Conservation (phyloP, 2,113 vertebrate genomes). For the Steatornis caripensis region DNA sequence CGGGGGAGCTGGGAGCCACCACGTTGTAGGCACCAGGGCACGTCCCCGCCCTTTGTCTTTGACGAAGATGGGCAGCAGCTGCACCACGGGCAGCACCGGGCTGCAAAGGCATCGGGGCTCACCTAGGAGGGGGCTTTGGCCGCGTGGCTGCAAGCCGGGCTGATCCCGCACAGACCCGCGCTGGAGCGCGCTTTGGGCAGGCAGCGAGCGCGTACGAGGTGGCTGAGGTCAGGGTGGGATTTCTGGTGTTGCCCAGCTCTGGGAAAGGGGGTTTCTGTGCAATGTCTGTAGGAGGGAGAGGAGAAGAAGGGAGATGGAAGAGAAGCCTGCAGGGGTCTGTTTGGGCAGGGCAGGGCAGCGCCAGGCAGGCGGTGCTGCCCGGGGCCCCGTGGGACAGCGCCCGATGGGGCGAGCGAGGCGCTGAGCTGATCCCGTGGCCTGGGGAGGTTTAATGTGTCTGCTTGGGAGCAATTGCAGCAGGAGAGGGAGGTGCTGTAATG, state of each 20-base stretch:
- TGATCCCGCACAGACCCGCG: fast-evolving
- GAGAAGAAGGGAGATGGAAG: not conserved
- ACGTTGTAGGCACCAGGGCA: fast-evolving
- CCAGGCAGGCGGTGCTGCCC: fast-evolving
- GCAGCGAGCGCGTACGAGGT: not conserved
- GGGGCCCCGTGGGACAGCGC: fast-evolving
- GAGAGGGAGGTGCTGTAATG: constrained; percentile 6
- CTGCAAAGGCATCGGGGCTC: not conserved
- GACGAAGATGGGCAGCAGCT: not conserved
- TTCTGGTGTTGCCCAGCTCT: not conserved
- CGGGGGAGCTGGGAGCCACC: not conserved
- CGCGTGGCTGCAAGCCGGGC: not conserved
- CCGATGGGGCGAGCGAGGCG: fast-evolving
- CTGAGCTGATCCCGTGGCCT: not conserved
- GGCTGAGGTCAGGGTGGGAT: not conserved
- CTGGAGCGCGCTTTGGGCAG: not conserved
- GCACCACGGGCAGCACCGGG: not conserved
- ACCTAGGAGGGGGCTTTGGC: not conserved
- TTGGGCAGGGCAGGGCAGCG: not conserved
- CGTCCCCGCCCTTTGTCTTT: not conserved
- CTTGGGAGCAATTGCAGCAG: not conserved
- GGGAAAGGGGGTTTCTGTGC: not conserved
- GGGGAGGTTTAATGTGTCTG: not conserved
- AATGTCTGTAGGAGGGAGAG: fast-evolving
- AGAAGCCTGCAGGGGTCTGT: not conserved